Percentiles rank a stretch among this genome's conserved stretches.
Conservation (phyloP, 23 tunicate species). For the Diplosoma virens region DNA sequence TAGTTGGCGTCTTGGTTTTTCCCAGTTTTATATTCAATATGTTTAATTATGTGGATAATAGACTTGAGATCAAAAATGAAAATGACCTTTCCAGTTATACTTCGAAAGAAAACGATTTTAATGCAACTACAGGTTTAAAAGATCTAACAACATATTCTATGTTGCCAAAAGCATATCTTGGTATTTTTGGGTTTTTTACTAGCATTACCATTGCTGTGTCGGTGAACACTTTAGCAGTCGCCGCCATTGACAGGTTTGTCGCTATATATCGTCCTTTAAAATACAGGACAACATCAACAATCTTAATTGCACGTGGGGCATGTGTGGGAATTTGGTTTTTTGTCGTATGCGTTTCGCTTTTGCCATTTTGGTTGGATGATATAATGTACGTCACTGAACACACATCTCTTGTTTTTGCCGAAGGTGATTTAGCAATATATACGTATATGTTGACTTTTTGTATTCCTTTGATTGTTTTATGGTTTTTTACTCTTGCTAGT, state of each 20-base stretch:
- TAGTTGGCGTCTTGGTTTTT: slow-evolving; percentile 55
- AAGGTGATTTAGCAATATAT: not conserved
- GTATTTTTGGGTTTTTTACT: slow-evolving; percentile 38
- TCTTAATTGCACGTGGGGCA: not conserved
- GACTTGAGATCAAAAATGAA: not conserved
- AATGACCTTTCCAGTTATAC: not conserved
- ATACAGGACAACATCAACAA: slow-evolving; percentile 8
- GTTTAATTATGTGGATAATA: not conserved
- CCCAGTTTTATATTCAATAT: slow-evolving; percentile 53
- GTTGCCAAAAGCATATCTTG: not conserved
- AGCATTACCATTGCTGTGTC: slow-evolving; percentile 22
- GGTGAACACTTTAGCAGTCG: slow-evolving; percentile 33
- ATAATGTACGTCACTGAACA: slow-evolving; percentile 25
- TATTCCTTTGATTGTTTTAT: slow-evolving; percentile 49
- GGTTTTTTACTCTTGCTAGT: slow-evolving; percentile 38
- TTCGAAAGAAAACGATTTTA: not conserved
- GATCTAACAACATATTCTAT: not conserved
- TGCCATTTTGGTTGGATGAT: slow-evolving; percentile 25
- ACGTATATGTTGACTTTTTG: slow-evolving; percentile 23
- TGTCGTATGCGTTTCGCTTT: not conserved
- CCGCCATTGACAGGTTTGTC: slow-evolving; percentile 30
- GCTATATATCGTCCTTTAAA: slow-evolving; percentile 32
- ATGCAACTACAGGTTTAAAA: not conserved
- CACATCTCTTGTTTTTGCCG: slow-evolving; percentile 21
- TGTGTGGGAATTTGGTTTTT: slow-evolving; percentile 15